phyloP scores from a whole-genome alignment of 2,113 vertebrate species.

The Gila orcuttii region DNA sequence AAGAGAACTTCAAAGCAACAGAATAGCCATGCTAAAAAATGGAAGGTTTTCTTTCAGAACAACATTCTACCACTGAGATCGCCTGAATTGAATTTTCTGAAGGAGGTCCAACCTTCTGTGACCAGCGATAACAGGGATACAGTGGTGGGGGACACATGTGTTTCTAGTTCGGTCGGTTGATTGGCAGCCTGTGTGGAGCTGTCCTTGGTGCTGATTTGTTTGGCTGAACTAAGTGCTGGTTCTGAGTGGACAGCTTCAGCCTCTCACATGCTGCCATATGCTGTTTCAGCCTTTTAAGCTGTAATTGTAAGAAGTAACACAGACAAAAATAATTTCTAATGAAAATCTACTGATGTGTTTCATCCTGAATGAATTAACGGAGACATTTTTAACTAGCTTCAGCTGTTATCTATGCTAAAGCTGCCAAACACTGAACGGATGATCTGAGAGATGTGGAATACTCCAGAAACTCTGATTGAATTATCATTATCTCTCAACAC shows the following conservation, averaged over 20 bases:
- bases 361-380: background rate
- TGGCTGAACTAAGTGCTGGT: background rate
- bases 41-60: background rate
- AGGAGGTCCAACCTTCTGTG: background rate
- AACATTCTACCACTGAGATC: background rate
- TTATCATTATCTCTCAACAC: slow-evolving; percentile 17
- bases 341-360: background rate
- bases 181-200: background rate
- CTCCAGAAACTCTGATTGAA: slow-evolving; percentile 22
- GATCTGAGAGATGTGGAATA: slow-evolving; percentile 2
- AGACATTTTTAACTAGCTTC: background rate
- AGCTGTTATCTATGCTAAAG: background rate
- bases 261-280: background rate
- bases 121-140: background rate
- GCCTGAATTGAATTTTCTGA: background rate
- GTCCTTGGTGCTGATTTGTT: slow-evolving; percentile 26
- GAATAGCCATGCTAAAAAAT: background rate
- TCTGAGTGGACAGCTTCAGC: slow-evolving; percentile 36
- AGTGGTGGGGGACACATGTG: background rate
- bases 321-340: background rate
- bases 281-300: slow-evolving; percentile 1
- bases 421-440: background rate
- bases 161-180: slow-evolving; percentile 3
- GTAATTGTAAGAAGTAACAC: background rate
- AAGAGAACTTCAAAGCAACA: background rate